Percentiles rank a stretch among this genome's conserved stretches.
These are phyloP conservation scores for Fopius arisanus DNA, from an alignment of 1,140 invertebrate species.

Conservation along the genomic window DNA sequence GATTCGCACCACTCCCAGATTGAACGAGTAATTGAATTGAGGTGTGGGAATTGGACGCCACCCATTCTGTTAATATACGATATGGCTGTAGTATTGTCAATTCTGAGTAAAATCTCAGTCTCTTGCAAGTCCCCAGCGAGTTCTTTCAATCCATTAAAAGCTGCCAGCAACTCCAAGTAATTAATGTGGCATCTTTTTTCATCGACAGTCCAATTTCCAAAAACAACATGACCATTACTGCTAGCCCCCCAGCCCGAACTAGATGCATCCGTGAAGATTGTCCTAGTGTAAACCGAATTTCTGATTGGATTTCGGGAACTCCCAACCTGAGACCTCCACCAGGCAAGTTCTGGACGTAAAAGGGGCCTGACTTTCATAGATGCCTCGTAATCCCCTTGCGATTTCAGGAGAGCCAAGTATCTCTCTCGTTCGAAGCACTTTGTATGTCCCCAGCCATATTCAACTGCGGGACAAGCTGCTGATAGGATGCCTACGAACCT, in stretches of 20 bases:
- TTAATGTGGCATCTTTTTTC: slow-evolving; percentile 33
- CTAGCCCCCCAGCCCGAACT: slow-evolving; percentile 43
- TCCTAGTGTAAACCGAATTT: slow-evolving; percentile 5
- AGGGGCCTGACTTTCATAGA: not conserved
- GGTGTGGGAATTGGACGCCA: slow-evolving; percentile 15
- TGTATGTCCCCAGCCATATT: slow-evolving; percentile 38
- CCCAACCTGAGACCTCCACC: slow-evolving; percentile 24
- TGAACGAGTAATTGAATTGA: not conserved
- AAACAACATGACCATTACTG: slow-evolving; percentile 13
- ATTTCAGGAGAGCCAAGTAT: slow-evolving; percentile 29
- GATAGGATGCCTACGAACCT: slow-evolving; percentile 36
- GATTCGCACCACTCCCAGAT: slow-evolving; percentile 39
- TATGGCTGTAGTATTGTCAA: slow-evolving; percentile 35
- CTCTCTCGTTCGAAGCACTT: slow-evolving; percentile 36
- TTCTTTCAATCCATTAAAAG: slow-evolving; percentile 26
- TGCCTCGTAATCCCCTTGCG: slow-evolving; percentile 28
- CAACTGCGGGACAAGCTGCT: slow-evolving; percentile 38
- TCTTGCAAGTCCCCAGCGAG: slow-evolving; percentile 19
- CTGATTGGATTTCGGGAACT: slow-evolving; percentile 3
- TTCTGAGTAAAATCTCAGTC: slow-evolving; percentile 27
- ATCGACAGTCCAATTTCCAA: slow-evolving; percentile 26
- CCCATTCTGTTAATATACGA: slow-evolving; percentile 34
- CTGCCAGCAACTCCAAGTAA: slow-evolving; percentile 26
- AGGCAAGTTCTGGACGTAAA: slow-evolving; percentile 14
- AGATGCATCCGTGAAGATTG: slow-evolving; percentile 46